Conservation (phyloP, 2,797 vertebrate genomes). For the Crypturellus tataupa region DNA sequence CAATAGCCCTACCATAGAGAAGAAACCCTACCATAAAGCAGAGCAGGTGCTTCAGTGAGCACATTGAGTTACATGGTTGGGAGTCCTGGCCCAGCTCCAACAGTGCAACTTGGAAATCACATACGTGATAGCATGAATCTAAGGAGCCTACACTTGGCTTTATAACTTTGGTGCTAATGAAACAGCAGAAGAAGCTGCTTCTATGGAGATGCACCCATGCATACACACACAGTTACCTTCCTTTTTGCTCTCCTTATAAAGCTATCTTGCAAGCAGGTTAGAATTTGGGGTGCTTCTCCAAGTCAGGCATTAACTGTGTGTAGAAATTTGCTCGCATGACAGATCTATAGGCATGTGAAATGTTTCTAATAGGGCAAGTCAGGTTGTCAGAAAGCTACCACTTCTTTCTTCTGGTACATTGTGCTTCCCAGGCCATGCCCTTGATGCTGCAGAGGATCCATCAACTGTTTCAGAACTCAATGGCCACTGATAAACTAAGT, state of each 20-base stretch:
- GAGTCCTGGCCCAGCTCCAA: neutral
- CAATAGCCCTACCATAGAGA: neutral
- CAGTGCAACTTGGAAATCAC: neutral
- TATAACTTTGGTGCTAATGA: neutral
- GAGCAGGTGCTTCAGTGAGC: neutral
- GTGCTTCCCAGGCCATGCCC: neutral
- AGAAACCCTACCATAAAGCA: neutral
- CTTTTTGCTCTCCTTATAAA: neutral
- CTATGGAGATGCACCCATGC: fast-evolving
- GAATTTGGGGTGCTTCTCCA: neutral
- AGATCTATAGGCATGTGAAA: neutral
- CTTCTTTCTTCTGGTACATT: neutral
- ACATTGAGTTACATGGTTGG: neutral
- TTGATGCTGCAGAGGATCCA: neutral
- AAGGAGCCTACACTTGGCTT: neutral
- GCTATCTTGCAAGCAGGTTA: neutral
- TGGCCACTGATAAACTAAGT: neutral
- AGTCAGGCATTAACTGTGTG: neutral
- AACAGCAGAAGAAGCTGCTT: neutral
- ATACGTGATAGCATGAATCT: neutral
- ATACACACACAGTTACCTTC: neutral
- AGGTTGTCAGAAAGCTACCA: neutral
- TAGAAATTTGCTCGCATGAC: neutral
- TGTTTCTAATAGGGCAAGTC: neutral
- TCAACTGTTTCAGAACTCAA: neutral